Base-by-base conservation (phyloP, 2,113 vertebrate genomes). In the Rafetus swinhoei region DNA sequence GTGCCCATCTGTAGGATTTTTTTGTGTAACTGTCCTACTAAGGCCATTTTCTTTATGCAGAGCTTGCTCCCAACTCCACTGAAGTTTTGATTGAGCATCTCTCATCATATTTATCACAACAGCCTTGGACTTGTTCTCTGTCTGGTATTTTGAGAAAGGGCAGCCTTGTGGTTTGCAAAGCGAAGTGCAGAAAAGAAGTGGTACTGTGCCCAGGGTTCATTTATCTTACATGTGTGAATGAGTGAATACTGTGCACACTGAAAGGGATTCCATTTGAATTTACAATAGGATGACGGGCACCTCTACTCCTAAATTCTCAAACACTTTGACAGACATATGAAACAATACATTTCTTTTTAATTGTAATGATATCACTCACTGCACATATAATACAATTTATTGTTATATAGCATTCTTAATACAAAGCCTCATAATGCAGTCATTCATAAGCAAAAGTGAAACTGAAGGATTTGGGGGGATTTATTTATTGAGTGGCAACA, bases 261-360 rank as follows among this genome's bases (percentile, higher is more conserved):
- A 93, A 95, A 93, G 90, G 84, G 65, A 87, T 96, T 98, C 95
- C 93, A 83, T 93, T 94, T 80, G 21, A 90, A 95, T 97, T 97
- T 95, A 82, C 81, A 91, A 90, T 91, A 87, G 65, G 80, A 16
- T 96, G 89, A 95, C 93, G 80, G 84, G 65, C 95, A 94, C 95
- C 94, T 77, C 69, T 92, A 27, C 82, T 88, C 76, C 77, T 95
- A 53, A 55, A 69, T 95, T 97, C 96, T 97, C 87, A 96, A 45
- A 89, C 92, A 80, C 90, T 94, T 92, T 32, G 0, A 53, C 72
- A 94, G 88, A 93, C 79, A 60, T 87, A 81, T 92, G 90, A 95
- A 97, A 94, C 92, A 93, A 21, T 87, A 72, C 84, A 89, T 65
- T 90, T 96, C 95, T 94, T 90, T 95, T 97, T 97, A 96, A 89